Evolutionary conservation across 2,888 invertebrate species (phyloP).

Genomic region (Gymnosoma rotundatum): DNA sequence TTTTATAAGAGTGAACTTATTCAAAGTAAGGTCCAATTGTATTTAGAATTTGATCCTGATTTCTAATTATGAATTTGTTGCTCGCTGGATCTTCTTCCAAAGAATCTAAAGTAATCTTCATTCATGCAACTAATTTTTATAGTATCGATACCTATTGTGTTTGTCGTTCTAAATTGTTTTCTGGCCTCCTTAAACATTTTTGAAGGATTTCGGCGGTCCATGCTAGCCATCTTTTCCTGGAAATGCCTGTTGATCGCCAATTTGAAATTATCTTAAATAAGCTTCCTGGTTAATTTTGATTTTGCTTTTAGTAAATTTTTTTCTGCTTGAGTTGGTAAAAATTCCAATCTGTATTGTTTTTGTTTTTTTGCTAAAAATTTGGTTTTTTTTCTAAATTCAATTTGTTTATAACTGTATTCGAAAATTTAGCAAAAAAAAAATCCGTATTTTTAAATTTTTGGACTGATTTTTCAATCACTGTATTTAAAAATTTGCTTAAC

Average conservation of each 20-base stretch:
- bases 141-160: background rate
- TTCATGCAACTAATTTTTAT: background rate
- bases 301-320: conserved; percentile 4
- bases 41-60: background rate
- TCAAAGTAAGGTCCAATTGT: conserved; percentile 28
- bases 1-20: conserved; percentile 16
- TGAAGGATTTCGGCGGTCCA: conserved; percentile 14
- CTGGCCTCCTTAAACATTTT: background rate
- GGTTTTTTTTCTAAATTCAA: background rate
- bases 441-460: no score
- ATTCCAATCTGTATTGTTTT: conserved; percentile 26
- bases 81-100: background rate
- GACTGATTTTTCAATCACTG: no score
- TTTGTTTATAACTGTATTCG: conserved; percentile 6
- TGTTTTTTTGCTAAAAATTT: conserved; percentile 20
- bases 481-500: no score
- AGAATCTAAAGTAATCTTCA: background rate
- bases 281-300: background rate
- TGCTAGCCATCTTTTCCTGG: background rate
- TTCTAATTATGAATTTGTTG: background rate
- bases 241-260: background rate
- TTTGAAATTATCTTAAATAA: no score
- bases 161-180: background rate
- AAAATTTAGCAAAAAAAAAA: conserved; percentile 7
- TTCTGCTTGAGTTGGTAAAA: background rate